Evolutionary conservation across 2,888 invertebrate genomes (phyloP).

Genomic region (Trissoscelio sp.): DNA sequence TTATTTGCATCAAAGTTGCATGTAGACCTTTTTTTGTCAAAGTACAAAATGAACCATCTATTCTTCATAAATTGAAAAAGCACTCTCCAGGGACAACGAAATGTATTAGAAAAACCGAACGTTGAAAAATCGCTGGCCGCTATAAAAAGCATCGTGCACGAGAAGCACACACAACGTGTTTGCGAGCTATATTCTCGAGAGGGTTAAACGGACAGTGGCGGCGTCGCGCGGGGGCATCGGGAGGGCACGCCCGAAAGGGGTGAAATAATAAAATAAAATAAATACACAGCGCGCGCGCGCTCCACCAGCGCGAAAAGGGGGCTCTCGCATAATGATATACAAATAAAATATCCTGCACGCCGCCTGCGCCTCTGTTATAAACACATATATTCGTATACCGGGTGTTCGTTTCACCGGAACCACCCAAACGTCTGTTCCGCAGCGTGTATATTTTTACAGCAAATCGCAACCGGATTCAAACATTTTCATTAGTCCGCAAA

Average conservation of each 20-base stretch:
- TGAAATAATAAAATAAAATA: constrained; percentile 72
- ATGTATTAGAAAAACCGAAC: constrained; percentile 68
- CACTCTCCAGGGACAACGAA: constrained; percentile 66
- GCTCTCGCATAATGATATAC: constrained; percentile 80
- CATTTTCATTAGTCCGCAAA: not conserved
- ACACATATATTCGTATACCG: constrained; percentile 57
- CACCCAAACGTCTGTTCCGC: constrained; percentile 11
- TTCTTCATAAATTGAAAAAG: constrained; percentile 69
- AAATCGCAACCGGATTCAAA: not conserved
- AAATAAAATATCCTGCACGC: constrained; percentile 79
- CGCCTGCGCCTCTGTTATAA: constrained; percentile 60
- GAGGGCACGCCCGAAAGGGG: constrained; percentile 47
- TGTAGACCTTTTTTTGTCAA: constrained; percentile 63
- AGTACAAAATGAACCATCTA: constrained; percentile 66
- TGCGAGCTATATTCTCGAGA: constrained; percentile 62
- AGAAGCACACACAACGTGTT: constrained; percentile 44
- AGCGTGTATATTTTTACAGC: constrained; percentile 23
- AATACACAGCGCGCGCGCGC: constrained; percentile 61
- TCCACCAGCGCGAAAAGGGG: constrained; percentile 69
- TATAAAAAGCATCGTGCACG: constrained; percentile 61
- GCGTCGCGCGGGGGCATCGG: constrained; percentile 26
- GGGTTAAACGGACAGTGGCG: constrained; percentile 61
- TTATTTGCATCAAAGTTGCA: constrained; percentile 62
- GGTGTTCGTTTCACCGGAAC: constrained; percentile 52
- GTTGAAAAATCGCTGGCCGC: constrained; percentile 68